These are phyloP conservation scores for Achroia grisella DNA, from an alignment of 1,140 invertebrate species.

Conservation along the genomic window DNA sequence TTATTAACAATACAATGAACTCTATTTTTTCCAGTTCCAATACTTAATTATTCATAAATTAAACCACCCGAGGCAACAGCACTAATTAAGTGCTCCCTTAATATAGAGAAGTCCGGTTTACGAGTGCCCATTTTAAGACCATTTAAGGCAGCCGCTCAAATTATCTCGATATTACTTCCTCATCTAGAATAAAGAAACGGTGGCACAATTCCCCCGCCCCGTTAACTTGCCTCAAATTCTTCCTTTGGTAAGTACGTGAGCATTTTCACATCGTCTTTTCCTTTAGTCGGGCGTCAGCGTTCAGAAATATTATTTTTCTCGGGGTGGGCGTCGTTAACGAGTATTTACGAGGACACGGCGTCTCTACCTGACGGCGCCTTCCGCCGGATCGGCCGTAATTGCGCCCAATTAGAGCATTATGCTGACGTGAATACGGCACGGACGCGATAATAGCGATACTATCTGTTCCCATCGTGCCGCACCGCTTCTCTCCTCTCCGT, in stretches of 20 bases:
- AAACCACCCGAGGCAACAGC: neutral
- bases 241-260: constrained; percentile 46
- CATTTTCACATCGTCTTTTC: constrained; percentile 45
- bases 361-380: constrained; percentile 61
- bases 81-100: constrained; percentile 6
- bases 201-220: constrained; percentile 36
- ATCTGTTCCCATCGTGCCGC: constrained; percentile 32
- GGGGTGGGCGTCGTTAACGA: constrained; percentile 63
- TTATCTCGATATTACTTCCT: constrained; percentile 30
- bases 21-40: no score
- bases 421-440: constrained; percentile 67
- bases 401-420: constrained; percentile 69
- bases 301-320: constrained; percentile 67
- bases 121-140: constrained; percentile 10
- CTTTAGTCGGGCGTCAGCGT: constrained; percentile 47
- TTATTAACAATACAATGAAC: no score
- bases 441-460: constrained; percentile 62
- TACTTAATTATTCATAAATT: neutral
- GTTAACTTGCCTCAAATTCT: constrained; percentile 52
- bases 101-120: constrained; percentile 6
- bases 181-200: constrained; percentile 28
- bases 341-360: constrained; percentile 64
- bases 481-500: no score
- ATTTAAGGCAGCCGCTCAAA: constrained; percentile 18
- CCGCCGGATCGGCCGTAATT: constrained; percentile 61